phyloP scores from a whole-genome alignment of 2,797 vertebrate species.

The Neopelma chrysocephalum region DNA sequence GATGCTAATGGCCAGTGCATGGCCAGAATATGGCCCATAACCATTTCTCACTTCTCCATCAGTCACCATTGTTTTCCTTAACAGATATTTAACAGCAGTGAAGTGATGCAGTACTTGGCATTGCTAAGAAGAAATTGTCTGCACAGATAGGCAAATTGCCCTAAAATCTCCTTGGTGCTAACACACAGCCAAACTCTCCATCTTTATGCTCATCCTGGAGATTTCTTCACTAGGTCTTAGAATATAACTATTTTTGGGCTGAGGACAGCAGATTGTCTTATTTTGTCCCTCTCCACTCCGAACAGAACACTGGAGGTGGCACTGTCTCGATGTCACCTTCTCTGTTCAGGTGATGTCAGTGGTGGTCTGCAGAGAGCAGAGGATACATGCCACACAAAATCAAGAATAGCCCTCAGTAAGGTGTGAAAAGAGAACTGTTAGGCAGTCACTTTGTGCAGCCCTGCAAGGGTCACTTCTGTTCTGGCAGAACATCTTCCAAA shows the following conservation, averaged over 20 bases:
- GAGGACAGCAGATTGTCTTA: neutral
- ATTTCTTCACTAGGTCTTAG: neutral
- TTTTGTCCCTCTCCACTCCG: neutral
- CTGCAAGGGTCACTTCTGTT: neutral
- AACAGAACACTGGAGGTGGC: neutral
- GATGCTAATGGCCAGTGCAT: neutral
- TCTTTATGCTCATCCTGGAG: neutral
- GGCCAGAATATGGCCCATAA: neutral
- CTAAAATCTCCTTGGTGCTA: neutral
- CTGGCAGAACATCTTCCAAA: neutral
- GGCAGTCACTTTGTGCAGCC: neutral
- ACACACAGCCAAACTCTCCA: neutral
- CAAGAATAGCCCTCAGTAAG: neutral
- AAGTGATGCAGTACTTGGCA: neutral
- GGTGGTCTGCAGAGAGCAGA: neutral
- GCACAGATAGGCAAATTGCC: neutral
- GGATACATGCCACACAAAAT: neutral
- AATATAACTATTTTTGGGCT: fast-evolving
- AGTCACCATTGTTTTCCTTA: neutral
- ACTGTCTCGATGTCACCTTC: neutral
- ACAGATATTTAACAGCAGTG: neutral
- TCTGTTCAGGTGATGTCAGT: neutral
- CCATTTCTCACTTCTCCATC: neutral
- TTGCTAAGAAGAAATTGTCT: neutral
- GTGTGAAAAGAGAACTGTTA: neutral